A percentile compares a stretch with the other conserved stretches of the same genome.
phyloP scores from a whole-genome alignment of 2,888 invertebrate genomes.

The Tetropium fuscum region DNA sequence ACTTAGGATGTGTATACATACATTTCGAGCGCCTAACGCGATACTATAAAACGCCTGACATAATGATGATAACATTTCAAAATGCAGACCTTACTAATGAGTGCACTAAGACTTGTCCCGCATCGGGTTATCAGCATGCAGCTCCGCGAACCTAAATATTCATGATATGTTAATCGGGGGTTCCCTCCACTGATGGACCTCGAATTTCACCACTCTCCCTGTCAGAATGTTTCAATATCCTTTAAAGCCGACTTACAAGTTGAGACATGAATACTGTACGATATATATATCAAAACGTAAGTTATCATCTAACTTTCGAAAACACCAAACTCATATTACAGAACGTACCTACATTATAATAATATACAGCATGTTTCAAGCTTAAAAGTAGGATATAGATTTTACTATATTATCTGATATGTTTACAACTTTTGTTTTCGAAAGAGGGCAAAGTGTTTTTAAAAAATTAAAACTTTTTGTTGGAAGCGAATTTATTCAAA shows the following conservation, averaged over 20 bases:
- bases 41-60: no score
- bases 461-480: no score
- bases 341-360: no score
- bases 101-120: conserved; percentile 10
- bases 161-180: conserved; percentile 20
- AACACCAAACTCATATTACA: neutral
- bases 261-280: conserved; percentile 33
- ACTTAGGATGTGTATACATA: no score
- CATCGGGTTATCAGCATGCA: conserved; percentile 10
- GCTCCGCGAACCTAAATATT: conserved; percentile 15
- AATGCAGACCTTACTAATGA: conserved; percentile 1
- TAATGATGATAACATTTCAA: no score
- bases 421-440: no score
- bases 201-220: conserved; percentile 21
- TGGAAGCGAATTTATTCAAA: no score
- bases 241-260: conserved; percentile 32
- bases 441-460: no score
- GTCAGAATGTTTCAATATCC: conserved; percentile 27
- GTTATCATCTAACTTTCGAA: conserved; percentile 22
- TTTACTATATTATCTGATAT: no score
- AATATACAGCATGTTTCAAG: no score
- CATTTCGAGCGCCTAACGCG: no score
- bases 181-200: conserved; percentile 24
- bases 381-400: no score
- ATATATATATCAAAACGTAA: conserved; percentile 27